Percentiles rank a stretch among this genome's conserved stretches.
These are phyloP conservation scores for Psix sp. DNA, from an alignment of 1,140 invertebrate species.

Conservation along the genomic window DNA sequence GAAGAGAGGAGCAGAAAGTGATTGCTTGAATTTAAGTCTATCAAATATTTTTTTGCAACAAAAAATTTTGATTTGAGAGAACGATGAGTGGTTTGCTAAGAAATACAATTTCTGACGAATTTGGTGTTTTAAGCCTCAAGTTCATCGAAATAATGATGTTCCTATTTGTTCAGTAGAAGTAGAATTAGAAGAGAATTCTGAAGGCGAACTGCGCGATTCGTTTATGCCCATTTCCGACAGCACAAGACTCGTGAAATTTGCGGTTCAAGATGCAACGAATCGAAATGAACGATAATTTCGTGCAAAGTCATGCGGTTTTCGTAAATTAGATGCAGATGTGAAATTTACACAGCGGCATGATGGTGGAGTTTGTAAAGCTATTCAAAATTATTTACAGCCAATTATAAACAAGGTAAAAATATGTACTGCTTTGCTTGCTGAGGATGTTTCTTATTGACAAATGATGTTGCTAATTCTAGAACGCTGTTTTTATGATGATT, in stretches of 20 bases:
- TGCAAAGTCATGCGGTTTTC: constrained; percentile 54
- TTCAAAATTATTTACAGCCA: constrained; percentile 23
- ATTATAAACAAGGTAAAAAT: constrained; percentile 18
- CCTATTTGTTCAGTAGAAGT: constrained; percentile 29
- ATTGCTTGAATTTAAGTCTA: too few species aligned
- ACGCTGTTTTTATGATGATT: too few species aligned
- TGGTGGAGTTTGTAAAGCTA: constrained; percentile 32
- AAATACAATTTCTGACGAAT: too few species aligned
- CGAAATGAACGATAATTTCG: constrained; percentile 56
- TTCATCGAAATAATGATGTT: constrained; percentile 23
- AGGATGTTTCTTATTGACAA: too few species aligned
- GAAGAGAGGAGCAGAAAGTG: too few species aligned
- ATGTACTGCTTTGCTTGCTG: too few species aligned
- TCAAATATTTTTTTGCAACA: too few species aligned
- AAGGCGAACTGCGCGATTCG: constrained; percentile 33
- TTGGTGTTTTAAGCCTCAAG: too few species aligned
- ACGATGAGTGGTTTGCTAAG: too few species aligned
- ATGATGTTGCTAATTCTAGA: too few species aligned
- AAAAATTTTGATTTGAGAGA: too few species aligned
- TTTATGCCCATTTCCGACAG: too few species aligned
- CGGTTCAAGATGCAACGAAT: constrained; percentile 55
- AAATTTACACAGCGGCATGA: constrained; percentile 30
- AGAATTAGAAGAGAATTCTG: constrained; percentile 41
- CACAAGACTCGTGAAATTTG: constrained; percentile 42
- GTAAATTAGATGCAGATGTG: constrained; percentile 44